phyloP scores from a whole-genome alignment of 2,113 vertebrate genomes.

The Hippocampus guttulatus region DNA sequence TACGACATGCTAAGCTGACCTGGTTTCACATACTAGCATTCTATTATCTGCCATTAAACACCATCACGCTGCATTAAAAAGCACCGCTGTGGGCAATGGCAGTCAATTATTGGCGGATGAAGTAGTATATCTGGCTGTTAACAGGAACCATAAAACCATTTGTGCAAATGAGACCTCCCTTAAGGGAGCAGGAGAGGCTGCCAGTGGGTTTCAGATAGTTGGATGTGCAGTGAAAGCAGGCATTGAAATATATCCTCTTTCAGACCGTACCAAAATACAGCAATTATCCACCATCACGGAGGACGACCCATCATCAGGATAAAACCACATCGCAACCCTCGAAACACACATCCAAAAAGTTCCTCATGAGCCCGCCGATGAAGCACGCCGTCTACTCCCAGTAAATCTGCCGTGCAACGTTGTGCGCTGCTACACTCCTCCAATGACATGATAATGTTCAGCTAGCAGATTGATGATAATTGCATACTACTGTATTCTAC shows the following conservation, averaged over 20 bases:
- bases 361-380: constrained; percentile 26
- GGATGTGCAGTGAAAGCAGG: constrained; percentile 8
- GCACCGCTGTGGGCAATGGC: constrained; percentile 20
- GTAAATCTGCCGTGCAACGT: constrained; percentile 18
- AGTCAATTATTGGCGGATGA: constrained; percentile 42
- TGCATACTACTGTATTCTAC: constrained; percentile 34
- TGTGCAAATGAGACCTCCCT: constrained; percentile 49
- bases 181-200: constrained; percentile 32
- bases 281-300: constrained; percentile 54
- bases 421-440: constrained; percentile 35
- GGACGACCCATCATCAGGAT: constrained; percentile 52
- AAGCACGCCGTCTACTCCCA: constrained; percentile 13
- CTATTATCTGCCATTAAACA: constrained; percentile 54
- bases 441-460: constrained; percentile 54
- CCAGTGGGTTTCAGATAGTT: constrained; percentile 17
- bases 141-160: constrained; percentile 54
- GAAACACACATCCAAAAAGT: constrained; percentile 16
- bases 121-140: constrained; percentile 35
- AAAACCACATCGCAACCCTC: constrained; percentile 10
- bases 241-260: constrained; percentile 45
- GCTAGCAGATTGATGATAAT: constrained; percentile 57
- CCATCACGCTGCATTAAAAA: constrained; percentile 42
- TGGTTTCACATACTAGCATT: constrained; percentile 28
- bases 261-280: constrained; percentile 18
- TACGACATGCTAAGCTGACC: constrained; percentile 2